Evolutionary conservation across 2,888 invertebrate genomes (phyloP).

Genomic region (Tillus elongatus): DNA sequence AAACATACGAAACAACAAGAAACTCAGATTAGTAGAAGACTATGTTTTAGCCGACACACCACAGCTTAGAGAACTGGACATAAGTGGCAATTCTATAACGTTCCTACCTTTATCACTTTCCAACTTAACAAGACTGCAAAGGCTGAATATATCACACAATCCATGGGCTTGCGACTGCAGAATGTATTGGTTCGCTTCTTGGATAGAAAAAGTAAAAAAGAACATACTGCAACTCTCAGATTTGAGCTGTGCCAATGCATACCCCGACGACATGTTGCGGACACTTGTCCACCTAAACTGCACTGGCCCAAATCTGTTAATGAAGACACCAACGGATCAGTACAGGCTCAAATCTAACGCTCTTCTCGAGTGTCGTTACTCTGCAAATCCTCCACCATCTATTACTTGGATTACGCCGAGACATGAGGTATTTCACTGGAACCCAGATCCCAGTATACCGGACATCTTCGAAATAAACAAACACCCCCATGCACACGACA

Average conservation of each 20-base stretch:
- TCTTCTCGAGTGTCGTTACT: conserved; percentile 59
- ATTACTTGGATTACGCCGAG: conserved; percentile 80
- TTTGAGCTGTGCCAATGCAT: conserved; percentile 55
- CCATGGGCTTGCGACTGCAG: conserved; percentile 82
- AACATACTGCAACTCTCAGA: conserved; percentile 48
- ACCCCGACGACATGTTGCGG: conserved; percentile 60
- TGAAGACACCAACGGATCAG: conserved; percentile 53
- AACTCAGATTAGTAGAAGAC: conserved; percentile 53
- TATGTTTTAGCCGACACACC: conserved; percentile 55
- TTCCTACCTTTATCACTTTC: conserved; percentile 62
- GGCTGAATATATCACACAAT: conserved; percentile 62
- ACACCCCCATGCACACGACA: conserved; percentile 55
- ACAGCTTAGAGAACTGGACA: conserved; percentile 52
- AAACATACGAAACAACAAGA: conserved; percentile 52
- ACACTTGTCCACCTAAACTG: conserved; percentile 66
- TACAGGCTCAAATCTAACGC: conserved; percentile 59
- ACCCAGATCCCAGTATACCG: conserved; percentile 58
- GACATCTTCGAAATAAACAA: conserved; percentile 59
- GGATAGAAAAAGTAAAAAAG: conserved; percentile 41
- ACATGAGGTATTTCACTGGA: conserved; percentile 65
- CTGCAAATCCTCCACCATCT: conserved; percentile 62
- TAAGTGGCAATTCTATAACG: conserved; percentile 61
- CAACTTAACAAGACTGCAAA: conserved; percentile 52
- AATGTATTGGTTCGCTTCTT: conserved; percentile 38
- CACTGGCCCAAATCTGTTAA: conserved; percentile 52